Percentiles rank a stretch among this genome's conserved stretches.
Conservation (phyloP, 2,888 invertebrate genomes). For the Branchipolynoe longqiensis region DNA sequence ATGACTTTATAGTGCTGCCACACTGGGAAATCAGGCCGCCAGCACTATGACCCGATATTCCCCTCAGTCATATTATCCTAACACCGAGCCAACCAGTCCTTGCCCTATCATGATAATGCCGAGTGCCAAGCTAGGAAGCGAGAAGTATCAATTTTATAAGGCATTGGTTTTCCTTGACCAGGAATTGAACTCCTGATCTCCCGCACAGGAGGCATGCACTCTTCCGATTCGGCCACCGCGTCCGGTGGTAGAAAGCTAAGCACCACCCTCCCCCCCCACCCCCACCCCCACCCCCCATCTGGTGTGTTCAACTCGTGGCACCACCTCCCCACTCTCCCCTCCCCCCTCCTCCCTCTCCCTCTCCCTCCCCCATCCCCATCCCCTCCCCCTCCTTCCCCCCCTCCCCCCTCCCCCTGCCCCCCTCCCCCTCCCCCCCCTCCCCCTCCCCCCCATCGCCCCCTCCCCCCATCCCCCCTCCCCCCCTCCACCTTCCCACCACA, state of each 20-base stretch:
- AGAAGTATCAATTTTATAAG: no score
- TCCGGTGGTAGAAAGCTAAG: no score
- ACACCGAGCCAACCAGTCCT: no score
- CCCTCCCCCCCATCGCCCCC: background rate
- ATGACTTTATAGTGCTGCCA: no score
- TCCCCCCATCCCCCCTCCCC: background rate
- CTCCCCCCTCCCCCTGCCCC: background rate
- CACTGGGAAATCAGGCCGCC: no score
- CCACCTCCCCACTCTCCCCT: slow-evolving; percentile 1
- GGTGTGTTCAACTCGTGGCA: background rate
- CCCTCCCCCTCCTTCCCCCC: background rate
- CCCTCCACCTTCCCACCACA: background rate
- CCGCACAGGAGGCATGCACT: no score
- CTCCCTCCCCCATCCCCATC: background rate
- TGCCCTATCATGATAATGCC: no score
- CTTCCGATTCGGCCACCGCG: no score
- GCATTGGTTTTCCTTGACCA: no score
- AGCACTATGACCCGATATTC: no score
- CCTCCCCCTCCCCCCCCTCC: background rate
- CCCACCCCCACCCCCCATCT: background rate
- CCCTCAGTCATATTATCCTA: no score
- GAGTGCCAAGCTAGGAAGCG: no score
- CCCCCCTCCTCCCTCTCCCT: background rate
- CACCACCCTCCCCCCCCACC: background rate
- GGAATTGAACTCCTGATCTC: background rate